phyloP scores from a whole-genome alignment of 2,113 vertebrate species.

The Sphaerodactylus townsendi region DNA sequence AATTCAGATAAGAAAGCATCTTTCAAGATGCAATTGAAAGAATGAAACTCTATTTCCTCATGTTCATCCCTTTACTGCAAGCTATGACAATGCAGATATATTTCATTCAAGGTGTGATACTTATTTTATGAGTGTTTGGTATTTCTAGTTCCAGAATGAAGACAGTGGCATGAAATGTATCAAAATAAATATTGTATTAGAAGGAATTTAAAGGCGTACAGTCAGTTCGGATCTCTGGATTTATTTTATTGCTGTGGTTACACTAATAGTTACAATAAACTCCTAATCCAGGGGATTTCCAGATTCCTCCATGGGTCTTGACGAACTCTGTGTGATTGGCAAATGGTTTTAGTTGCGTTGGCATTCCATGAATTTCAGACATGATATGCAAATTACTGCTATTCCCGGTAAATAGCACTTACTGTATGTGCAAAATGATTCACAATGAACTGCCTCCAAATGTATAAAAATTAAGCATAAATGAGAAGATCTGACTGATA shows the following conservation, averaged over 20 bases:
- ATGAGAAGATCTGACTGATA: background rate
- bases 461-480: background rate
- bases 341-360: conserved; percentile 39
- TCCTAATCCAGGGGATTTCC: conserved; percentile 56
- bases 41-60: conserved; percentile 40
- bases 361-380: conserved; percentile 34
- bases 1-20: background rate
- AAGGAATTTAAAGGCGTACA: conserved; percentile 59
- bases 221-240: conserved; percentile 56
- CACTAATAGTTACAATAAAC: conserved; percentile 61
- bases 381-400: background rate
- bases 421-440: conserved; percentile 34
- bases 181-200: conserved; percentile 41
- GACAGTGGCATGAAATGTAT: too few relatives aligned
- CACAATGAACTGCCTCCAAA: conserved; percentile 35
- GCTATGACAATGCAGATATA: conserved; percentile 2
- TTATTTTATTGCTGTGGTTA: conserved; percentile 65
- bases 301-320: conserved; percentile 53
- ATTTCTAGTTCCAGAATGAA: conserved; percentile 49
- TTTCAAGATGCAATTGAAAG: conserved; percentile 15
- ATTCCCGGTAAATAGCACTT: conserved; percentile 17
- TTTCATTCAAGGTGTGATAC: conserved; percentile 37
- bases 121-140: background rate
- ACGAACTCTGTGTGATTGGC: conserved; percentile 41
- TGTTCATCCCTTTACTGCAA: conserved; percentile 44